Evolutionary conservation across 2,113 vertebrate species (phyloP).

Genomic region (Dryoscopus gambensis): DNA sequence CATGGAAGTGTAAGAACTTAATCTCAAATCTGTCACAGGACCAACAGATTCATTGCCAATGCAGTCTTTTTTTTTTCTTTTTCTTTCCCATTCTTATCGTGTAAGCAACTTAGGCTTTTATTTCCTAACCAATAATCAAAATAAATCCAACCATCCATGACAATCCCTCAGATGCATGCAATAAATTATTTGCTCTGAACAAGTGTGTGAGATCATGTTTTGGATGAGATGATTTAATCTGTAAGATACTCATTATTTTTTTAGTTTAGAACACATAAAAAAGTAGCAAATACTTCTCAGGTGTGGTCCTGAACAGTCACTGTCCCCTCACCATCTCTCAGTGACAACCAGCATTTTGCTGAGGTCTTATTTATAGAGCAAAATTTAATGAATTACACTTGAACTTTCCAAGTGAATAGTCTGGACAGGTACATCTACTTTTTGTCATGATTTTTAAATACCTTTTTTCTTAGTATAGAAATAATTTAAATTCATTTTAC

Average conservation of each 20-base stretch:
- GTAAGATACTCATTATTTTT: neutral
- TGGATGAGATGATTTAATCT: neutral
- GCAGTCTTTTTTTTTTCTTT: neutral
- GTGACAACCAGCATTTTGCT: neutral
- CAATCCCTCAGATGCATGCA: neutral
- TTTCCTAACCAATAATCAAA: neutral
- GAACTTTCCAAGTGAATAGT: neutral
- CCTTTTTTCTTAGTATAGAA: neutral
- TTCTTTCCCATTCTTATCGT: neutral
- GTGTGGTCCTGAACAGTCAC: neutral
- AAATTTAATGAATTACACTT: neutral
- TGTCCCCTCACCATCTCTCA: neutral
- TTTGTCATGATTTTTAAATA: neutral
- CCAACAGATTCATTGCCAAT: constrained; percentile 61
- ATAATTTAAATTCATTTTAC: constrained; percentile 22
- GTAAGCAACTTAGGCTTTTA: neutral
- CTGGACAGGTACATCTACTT: neutral
- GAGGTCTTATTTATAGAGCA: neutral
- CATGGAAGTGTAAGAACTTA: constrained; percentile 63
- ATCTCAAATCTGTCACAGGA: constrained; percentile 65
- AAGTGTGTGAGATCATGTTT: neutral
- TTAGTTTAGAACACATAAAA: neutral
- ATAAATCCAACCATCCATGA: neutral
- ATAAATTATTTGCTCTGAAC: neutral
- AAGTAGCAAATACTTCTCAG: neutral